Evolutionary conservation across 2,113 vertebrate genomes (phyloP), one percentile per base, ranked within the genome.

Genomic region (Ictalurus furcatus): DNA sequence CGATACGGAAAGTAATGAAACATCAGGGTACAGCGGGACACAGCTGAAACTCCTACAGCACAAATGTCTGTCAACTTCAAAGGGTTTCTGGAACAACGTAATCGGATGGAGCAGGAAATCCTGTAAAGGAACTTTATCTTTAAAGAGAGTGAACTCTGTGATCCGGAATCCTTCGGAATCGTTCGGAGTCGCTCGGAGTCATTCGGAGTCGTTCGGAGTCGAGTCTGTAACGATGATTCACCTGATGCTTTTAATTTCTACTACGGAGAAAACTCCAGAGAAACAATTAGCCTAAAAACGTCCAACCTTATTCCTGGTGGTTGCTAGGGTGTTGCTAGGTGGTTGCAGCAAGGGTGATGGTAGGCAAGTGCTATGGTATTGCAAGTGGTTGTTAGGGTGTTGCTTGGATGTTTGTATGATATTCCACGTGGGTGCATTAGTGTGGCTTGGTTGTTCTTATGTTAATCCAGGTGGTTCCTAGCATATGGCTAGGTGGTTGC

Each of bases 51-150:
- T 91, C 74, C 94, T 90, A 92, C 86, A 92, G 92, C 92, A 87
- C 90, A 93, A 93, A 94, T 92, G 94, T 95, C 95, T 95, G 95
- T 95, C n/a, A 6, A 30, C 67, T 34, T 71, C 14, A 94, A 95
- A 95, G 94, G 94, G 90, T 65, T 92, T 93, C 91, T 90, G 92
- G 90, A 91, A 94, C 94, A 95, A 94, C 93, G 93, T 94, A 95
- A 96, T 95, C 94, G 23, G 61, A 23, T 23, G 61, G 67, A 69
- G 14, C 0, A 30, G 85, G 95, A 95, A 95, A 94, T 92, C 91
- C 89, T 92, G 85, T 88, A 90, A 91, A 92, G 90, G 14, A 94
- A 94, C 81, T 93, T 95, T 14, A 95, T 96, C 94, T 94, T 95
- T 95, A 95, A 94, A 94, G 91, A 94, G 91, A 28, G 28, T 69